A percentile compares a stretch with the other conserved stretches of the same genome.
Evolutionary conservation across 2,113 vertebrate species (phyloP).

Genomic region (Tyto alba): DNA sequence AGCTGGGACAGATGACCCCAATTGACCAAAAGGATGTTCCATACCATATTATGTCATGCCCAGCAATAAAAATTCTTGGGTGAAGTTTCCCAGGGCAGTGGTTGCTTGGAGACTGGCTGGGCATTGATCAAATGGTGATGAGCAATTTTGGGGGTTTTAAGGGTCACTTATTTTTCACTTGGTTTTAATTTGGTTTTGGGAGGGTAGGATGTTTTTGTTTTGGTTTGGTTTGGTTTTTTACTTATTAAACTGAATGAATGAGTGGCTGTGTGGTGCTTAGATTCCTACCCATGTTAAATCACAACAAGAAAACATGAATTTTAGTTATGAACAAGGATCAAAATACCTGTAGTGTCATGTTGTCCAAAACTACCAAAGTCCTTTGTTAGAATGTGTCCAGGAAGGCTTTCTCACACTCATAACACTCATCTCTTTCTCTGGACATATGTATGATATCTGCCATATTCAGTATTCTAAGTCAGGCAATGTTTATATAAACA

Average conservation of each 20-base stretch:
- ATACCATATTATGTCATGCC: neutral
- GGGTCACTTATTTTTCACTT: neutral
- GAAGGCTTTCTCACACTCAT: neutral
- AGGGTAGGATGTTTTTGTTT: neutral
- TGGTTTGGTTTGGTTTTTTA: neutral
- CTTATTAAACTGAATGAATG: neutral
- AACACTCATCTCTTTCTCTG: neutral
- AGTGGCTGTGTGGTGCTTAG: neutral
- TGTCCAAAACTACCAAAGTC: neutral
- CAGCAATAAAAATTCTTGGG: neutral
- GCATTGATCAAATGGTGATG: neutral
- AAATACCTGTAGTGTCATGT: neutral
- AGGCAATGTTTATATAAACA: neutral
- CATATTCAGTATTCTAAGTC: neutral
- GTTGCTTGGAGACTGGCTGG: neutral
- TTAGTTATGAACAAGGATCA: neutral
- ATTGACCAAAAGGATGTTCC: neutral
- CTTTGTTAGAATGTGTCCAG: neutral
- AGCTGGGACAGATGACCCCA: neutral
- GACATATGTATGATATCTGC: neutral
- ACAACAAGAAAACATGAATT: neutral
- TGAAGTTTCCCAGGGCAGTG: rapidly evolving
- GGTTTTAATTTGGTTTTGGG: neutral
- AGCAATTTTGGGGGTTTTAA: neutral
- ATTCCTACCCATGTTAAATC: neutral